Conservation (phyloP, 2,888 invertebrate species). For the Mylabris sibirica region DNA sequence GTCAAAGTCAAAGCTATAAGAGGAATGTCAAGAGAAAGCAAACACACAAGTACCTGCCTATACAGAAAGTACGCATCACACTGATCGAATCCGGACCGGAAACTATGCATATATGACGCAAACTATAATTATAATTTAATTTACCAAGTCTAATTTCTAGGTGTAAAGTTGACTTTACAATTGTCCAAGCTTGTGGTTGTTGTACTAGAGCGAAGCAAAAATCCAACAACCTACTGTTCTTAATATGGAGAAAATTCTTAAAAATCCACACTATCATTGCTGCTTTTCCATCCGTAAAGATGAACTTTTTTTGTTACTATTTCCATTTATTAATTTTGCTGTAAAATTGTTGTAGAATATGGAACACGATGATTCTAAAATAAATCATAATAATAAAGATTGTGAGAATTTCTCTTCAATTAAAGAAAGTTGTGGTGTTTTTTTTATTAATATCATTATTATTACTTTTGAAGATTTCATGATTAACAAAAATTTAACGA, state of each 20-base stretch:
- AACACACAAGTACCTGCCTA: not conserved
- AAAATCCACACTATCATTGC: constrained; percentile 9
- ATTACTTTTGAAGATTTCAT: constrained; percentile 1
- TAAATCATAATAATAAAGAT: not conserved
- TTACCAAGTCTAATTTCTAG: not conserved
- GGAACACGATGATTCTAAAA: constrained; percentile 17
- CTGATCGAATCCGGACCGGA: constrained; percentile 37
- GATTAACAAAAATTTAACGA: constrained; percentile 16
- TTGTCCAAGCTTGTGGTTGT: not conserved
- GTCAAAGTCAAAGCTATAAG: constrained; percentile 56
- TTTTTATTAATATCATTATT: not conserved
- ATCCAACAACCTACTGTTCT: constrained; percentile 31
- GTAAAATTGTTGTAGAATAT: constrained; percentile 20
- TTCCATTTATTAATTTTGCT: constrained; percentile 26
- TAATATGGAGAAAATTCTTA: constrained; percentile 28
- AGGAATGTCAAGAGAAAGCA: constrained; percentile 58
- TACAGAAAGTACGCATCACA: constrained; percentile 47
- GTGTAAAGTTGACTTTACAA: not conserved
- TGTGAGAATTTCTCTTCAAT: constrained; percentile 7
- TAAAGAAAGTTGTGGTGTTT: not conserved
- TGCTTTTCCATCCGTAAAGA: constrained; percentile 9
- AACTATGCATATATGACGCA: constrained; percentile 26
- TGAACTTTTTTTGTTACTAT: constrained; percentile 23
- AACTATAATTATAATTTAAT: not conserved
- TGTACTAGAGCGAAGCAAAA: too few species aligned